These are phyloP conservation scores for Norana najaformis DNA, from an alignment of 2,888 invertebrate genomes.

Conservation along the genomic window DNA sequence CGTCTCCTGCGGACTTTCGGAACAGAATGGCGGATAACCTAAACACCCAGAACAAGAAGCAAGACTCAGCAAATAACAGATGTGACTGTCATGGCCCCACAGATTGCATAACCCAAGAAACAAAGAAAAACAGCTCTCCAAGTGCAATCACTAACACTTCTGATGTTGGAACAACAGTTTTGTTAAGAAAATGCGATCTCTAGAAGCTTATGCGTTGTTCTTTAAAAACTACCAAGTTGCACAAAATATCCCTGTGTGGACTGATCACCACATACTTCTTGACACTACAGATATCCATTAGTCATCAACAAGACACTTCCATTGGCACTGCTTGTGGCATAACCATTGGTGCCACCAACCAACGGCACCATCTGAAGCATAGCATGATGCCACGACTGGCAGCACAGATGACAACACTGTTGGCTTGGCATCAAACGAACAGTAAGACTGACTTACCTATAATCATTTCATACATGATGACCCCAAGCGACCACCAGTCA, in stretches of 20 bases:
- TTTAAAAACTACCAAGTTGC: background rate
- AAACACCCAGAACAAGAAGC: too few relatives aligned
- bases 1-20: conserved; percentile 95
- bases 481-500: conserved; percentile 99
- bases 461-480: conserved; percentile 99
- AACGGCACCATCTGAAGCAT: background rate
- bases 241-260: background rate
- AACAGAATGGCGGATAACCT: conserved; percentile 98
- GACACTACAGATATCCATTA: background rate
- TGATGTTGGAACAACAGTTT: background rate
- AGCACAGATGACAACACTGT: background rate
- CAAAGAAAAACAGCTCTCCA: background rate
- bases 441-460: conserved; percentile 72
- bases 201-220: background rate
- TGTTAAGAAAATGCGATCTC: background rate
- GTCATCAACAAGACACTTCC: background rate
- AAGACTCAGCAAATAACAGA: conserved; percentile 33
- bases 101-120: background rate
- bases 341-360: background rate
- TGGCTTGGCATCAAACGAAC: too few relatives aligned
- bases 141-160: background rate
- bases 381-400: background rate
- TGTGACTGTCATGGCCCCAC: background rate
- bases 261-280: background rate
- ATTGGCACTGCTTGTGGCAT: background rate